These are phyloP conservation scores for Lutraria lutraria DNA, from an alignment of 2,888 invertebrate genomes.

Conservation along the genomic window DNA sequence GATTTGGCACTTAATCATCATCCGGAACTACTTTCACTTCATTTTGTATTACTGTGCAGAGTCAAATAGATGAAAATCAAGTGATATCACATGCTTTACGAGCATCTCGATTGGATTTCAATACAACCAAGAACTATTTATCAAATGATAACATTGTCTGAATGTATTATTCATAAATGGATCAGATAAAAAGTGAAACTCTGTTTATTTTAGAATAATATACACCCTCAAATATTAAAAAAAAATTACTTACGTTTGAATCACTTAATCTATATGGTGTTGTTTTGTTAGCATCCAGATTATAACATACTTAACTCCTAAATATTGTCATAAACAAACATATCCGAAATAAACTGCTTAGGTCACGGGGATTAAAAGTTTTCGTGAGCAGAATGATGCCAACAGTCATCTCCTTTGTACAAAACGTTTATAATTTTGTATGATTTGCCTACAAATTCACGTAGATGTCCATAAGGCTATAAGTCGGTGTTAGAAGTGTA, in stretches of 20 bases:
- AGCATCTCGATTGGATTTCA: neutral
- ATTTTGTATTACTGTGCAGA: constrained; percentile 1
- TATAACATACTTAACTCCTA: too few relatives aligned
- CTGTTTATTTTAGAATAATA: neutral
- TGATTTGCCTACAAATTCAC: too few relatives aligned
- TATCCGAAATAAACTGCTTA: too few relatives aligned
- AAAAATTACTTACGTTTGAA: neutral
- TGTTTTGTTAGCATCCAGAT: neutral
- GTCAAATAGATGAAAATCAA: neutral
- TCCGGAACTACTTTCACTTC: neutral
- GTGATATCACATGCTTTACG: neutral
- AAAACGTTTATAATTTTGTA: too few relatives aligned
- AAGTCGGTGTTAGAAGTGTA: too few relatives aligned
- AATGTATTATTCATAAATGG: neutral
- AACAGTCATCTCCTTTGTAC: too few relatives aligned
- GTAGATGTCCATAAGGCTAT: too few relatives aligned
- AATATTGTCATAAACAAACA: too few relatives aligned
- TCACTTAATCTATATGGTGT: neutral
- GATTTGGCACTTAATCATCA: neutral
- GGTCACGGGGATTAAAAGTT: too few relatives aligned
- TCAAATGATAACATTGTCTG: neutral
- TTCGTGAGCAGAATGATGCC: too few relatives aligned
- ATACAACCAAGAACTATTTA: neutral
- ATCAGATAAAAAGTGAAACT: neutral
- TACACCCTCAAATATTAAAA: neutral